Percentiles rank a stretch among this genome's conserved stretches.
These are phyloP conservation scores for Corythaeola cristata DNA, from an alignment of 2,113 vertebrate genomes.

Conservation along the genomic window DNA sequence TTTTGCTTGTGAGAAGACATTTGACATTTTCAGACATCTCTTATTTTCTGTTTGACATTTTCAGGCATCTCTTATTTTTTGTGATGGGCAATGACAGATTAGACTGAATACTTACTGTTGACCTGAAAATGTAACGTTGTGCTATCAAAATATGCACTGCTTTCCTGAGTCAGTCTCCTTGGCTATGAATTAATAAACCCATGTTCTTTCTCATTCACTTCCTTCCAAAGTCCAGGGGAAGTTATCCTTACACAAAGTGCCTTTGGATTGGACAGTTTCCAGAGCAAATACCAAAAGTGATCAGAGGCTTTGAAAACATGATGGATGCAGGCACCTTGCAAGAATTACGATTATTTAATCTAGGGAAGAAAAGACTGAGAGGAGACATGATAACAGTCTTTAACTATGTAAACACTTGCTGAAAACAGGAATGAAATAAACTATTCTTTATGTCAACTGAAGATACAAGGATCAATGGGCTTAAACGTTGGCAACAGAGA, in stretches of 20 bases:
- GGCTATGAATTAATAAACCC: not conserved
- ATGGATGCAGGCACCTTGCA: not conserved
- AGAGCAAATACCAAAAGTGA: not conserved
- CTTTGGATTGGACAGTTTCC: not conserved
- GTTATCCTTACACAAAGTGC: not conserved
- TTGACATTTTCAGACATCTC: slow-evolving; percentile 20
- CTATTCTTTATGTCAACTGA: not conserved
- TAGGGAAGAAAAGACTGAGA: not conserved
- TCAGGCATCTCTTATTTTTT: not conserved
- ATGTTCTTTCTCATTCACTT: not conserved
- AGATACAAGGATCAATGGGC: not conserved
- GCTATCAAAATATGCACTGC: not conserved
- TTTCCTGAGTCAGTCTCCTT: not conserved
- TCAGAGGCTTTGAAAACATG: not conserved
- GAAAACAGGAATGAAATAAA: not conserved
- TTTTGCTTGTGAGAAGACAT: not conserved
- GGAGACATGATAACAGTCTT: not conserved
- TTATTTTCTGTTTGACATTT: slow-evolving; percentile 29
- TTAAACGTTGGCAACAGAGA: not conserved
- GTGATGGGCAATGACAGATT: not conserved
- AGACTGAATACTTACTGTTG: not conserved
- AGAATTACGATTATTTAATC: not conserved
- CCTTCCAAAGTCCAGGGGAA: not conserved
- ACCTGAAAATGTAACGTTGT: not conserved
- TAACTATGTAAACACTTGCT: not conserved